Conservation (phyloP, 2,888 invertebrate genomes). For the Chymomyza fuscimana region DNA sequence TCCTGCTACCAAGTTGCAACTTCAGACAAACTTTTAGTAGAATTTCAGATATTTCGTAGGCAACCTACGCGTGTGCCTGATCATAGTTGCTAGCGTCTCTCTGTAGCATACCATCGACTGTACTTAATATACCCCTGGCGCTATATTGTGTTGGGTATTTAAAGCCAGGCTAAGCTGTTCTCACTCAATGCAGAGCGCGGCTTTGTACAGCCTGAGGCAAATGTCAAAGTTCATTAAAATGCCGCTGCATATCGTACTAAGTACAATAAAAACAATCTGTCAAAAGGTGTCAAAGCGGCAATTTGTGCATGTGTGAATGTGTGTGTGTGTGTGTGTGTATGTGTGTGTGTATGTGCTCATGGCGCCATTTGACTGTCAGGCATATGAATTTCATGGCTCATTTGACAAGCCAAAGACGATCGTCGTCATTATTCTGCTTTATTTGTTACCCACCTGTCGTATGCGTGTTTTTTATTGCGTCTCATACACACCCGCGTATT, state of each 20-base stretch:
- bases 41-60: no score
- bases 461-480: slow-evolving; percentile 36
- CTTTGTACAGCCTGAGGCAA: background rate
- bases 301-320: slow-evolving; percentile 7
- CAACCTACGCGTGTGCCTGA: no score
- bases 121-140: no score
- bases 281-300: slow-evolving; percentile 56
- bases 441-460: slow-evolving; percentile 40
- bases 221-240: slow-evolving; percentile 23
- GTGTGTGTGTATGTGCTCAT: no score
- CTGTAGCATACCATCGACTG: no score
- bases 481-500: background rate
- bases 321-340: no score
- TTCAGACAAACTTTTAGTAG: no score
- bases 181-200: background rate
- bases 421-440: background rate
- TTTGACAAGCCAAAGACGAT: slow-evolving; percentile 31
- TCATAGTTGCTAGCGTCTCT: no score
- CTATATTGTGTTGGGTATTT: no score
- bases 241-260: background rate
- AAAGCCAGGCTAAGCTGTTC: no score
- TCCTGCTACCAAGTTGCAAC: no score
- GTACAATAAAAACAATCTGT: slow-evolving; percentile 51
- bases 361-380: slow-evolving; percentile 11
- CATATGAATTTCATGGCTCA: slow-evolving; percentile 42